Conservation (phyloP, 2,113 vertebrate species). For the Heteronetta atricapilla region DNA sequence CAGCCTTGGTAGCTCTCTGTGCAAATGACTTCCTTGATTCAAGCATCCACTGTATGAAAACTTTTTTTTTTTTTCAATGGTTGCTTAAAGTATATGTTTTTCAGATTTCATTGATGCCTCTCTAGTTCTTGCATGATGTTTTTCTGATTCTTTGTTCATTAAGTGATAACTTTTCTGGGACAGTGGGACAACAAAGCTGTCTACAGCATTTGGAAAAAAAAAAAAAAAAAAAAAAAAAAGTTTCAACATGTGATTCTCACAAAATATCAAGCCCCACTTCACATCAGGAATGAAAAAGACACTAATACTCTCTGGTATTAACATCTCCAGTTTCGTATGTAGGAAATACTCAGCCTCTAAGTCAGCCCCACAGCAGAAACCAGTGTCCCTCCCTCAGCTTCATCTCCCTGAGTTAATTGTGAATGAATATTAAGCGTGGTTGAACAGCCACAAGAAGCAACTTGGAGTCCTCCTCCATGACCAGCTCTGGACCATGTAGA, state of each 20-base stretch:
- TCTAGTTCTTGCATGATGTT: not conserved
- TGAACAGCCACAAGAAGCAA: not conserved
- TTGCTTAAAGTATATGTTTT: not conserved
- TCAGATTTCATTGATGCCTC: not conserved
- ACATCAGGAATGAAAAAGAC: not conserved
- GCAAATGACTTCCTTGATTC: not conserved
- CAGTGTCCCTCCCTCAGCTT: not conserved
- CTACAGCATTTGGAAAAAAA: not conserved
- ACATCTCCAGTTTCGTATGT: not conserved
- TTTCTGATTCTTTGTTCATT: not conserved
- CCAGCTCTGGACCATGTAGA: not conserved
- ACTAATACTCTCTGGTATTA: not conserved
- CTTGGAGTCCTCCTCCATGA: not conserved
- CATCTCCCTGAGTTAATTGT: not conserved
- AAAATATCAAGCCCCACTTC: not conserved
- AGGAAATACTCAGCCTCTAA: not conserved
- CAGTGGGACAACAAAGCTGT: not conserved
- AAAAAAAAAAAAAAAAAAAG: not conserved
- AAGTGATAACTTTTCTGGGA: not conserved
- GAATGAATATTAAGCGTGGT: not conserved
- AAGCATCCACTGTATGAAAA: not conserved
- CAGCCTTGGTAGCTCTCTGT: not conserved
- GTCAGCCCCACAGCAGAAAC: not conserved
- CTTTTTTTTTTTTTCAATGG: not conserved
- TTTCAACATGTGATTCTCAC: fast-evolving